phyloP scores from a whole-genome alignment of 2,797 vertebrate genomes.

The Sebastes oblongus region DNA sequence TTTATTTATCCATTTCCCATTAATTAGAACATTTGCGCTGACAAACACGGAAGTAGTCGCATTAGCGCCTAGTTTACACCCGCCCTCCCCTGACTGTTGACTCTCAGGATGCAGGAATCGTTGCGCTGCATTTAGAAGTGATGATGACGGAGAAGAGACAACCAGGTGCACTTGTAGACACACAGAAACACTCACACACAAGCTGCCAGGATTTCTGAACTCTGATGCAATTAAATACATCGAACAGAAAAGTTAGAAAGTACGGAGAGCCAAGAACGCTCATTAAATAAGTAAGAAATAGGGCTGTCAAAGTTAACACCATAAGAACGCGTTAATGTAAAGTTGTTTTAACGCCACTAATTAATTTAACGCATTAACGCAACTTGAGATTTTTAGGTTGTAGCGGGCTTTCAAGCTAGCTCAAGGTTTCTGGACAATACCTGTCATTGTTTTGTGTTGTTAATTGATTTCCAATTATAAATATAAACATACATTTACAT shows the following conservation, averaged over 20 bases:
- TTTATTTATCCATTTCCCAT: conserved; percentile 77
- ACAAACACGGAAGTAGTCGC: conserved; percentile 72
- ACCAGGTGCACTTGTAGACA: conserved; percentile 49
- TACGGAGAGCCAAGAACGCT: background rate
- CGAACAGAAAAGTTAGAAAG: conserved; percentile 10
- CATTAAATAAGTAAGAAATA: no score
- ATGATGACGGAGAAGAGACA: conserved; percentile 24
- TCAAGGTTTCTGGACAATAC: no score
- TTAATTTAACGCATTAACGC: no score
- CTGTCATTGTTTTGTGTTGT: no score
- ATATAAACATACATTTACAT: no score
- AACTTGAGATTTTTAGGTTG: no score
- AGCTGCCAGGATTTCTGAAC: conserved; percentile 39
- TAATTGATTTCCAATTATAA: no score
- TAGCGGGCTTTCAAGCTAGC: no score
- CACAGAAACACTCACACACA: conserved; percentile 18
- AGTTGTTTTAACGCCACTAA: no score
- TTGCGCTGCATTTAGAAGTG: conserved; percentile 1
- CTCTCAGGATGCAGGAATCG: conserved; percentile 27
- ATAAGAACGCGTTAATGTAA: no score
- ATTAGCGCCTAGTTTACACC: conserved; percentile 80
- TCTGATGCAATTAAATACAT: conserved; percentile 26
- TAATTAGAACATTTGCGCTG: conserved; percentile 77
- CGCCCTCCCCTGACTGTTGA: conserved; percentile 59
- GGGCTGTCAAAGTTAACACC: no score